These are phyloP conservation scores for Apis florea DNA, from an alignment of 1,140 invertebrate species.

Conservation along the genomic window DNA sequence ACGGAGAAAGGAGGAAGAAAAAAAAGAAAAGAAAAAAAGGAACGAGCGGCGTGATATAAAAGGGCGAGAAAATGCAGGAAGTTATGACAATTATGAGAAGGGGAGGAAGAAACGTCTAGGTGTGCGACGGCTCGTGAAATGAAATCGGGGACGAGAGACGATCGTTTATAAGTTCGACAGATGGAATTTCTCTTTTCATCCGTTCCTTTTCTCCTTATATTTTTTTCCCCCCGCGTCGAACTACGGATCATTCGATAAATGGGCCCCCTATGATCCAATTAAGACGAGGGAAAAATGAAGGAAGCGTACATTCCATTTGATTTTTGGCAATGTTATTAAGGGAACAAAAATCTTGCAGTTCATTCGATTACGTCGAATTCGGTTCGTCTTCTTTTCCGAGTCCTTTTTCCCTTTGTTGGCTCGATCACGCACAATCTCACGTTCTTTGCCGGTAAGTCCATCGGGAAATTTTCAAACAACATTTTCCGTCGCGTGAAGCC, in stretches of 20 bases:
- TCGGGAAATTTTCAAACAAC: constrained; percentile 49
- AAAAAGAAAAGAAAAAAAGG: constrained; percentile 9
- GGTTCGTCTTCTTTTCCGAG: background rate
- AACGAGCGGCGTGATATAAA: constrained; percentile 43
- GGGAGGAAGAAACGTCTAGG: constrained; percentile 40
- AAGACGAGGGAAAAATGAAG: constrained; percentile 25
- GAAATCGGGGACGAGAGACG: constrained; percentile 61
- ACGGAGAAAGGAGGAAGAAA: background rate
- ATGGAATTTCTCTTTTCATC: constrained; percentile 56
- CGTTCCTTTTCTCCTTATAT: constrained; percentile 22
- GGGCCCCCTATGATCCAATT: constrained; percentile 53
- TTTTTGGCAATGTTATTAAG: constrained; percentile 1
- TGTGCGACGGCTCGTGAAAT: constrained; percentile 71
- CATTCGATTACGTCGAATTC: constrained; percentile 1
- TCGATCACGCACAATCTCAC: constrained; percentile 20
- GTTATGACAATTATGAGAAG: constrained; percentile 69
- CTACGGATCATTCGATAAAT: constrained; percentile 39
- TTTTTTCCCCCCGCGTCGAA: background rate
- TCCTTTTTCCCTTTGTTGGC: background rate
- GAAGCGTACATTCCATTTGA: background rate
- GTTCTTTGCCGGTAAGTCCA: constrained; percentile 34
- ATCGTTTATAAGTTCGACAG: constrained; percentile 72
- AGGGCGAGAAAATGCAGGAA: constrained; percentile 66
- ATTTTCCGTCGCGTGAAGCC: constrained; percentile 42
- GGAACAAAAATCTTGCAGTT: constrained; percentile 9